phyloP scores from a whole-genome alignment of 2,888 invertebrate species.

The Amorpha juglandis region DNA sequence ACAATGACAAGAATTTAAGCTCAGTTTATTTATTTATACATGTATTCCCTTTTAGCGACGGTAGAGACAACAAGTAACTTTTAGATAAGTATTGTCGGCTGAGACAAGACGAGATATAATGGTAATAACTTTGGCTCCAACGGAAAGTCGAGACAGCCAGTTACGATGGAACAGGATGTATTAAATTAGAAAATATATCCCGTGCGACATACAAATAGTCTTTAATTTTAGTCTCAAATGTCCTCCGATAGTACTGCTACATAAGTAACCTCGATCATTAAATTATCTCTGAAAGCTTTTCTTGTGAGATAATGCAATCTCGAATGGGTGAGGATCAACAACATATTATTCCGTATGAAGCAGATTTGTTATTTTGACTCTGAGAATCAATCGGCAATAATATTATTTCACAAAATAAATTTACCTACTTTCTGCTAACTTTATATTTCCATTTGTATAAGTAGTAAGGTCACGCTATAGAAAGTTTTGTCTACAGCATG shows the following conservation, averaged over 20 bases:
- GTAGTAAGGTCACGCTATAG: too few species aligned
- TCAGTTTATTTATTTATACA: conserved; percentile 80
- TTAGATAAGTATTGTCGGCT: conserved; percentile 75
- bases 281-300: conserved; percentile 19
- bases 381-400: too few species aligned
- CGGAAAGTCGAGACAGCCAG: conserved; percentile 56
- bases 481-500: too few species aligned
- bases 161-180: conserved; percentile 63
- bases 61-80: conserved; percentile 73
- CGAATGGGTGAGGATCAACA: not conserved
- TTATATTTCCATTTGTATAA: too few species aligned
- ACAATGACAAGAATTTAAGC: conserved; percentile 82
- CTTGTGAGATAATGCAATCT: conserved; percentile 6
- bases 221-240: conserved; percentile 16
- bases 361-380: too few species aligned
- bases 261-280: conserved; percentile 9
- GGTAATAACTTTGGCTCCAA: conserved; percentile 69
- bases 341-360: not conserved
- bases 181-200: conserved; percentile 68
- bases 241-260: not conserved
- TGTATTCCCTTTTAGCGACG: conserved; percentile 82
- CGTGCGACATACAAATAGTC: conserved; percentile 34
- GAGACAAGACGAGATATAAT: conserved; percentile 62
- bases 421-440: too few species aligned
- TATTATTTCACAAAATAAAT: too few species aligned